Evolutionary conservation across 2,888 invertebrate genomes (phyloP), one percentile per base, ranked within the genome.

Genomic region (Hermodice carunculata): DNA sequence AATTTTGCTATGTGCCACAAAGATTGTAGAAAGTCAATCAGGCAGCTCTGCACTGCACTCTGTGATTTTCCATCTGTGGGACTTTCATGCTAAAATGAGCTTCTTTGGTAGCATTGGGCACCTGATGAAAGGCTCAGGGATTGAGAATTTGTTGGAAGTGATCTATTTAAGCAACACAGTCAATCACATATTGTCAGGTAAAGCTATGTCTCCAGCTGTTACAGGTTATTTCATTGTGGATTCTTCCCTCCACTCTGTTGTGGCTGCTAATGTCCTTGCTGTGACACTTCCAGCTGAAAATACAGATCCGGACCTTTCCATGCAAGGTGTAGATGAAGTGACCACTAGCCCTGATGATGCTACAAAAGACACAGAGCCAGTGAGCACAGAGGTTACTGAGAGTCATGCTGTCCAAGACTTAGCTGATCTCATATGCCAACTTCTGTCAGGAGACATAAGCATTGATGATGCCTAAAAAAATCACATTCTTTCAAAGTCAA

Each of bases 31-130:
- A 8, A 61, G 53, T 64, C 61, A 53, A 51, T 42, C 49, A 34
- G 32, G 14, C 1, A 31, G 53, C 24, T 59, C 66, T 60, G 34
- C 32, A 14, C 19, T 73, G 14, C 52, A 68, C n/a, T n/a, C 54
- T 22, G 42, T 69, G 11, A 34, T 74, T 11, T 14, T 70, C 14
- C 44, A 69, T 11, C 61, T 76, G 8, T 67, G 75, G 44, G 70
- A 66, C 14, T 73, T 76, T 40, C 76, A 75, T 48, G 56, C 66
- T 14, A 37, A 64, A 24, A 77, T 74, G 74, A 77, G 74, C 52
- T 78, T 72, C 51, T 49, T 76, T 43, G 75, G 76, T 26, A 61
- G 64, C 22, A 76, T 77, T 54, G 78, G 78, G 14, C 56, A 62
- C 52, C 19, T 69, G 31, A 76, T 75, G 71, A 56, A 22, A 37